phyloP scores from a whole-genome alignment of 2,888 invertebrate genomes.

The Apotomis turbidana region DNA sequence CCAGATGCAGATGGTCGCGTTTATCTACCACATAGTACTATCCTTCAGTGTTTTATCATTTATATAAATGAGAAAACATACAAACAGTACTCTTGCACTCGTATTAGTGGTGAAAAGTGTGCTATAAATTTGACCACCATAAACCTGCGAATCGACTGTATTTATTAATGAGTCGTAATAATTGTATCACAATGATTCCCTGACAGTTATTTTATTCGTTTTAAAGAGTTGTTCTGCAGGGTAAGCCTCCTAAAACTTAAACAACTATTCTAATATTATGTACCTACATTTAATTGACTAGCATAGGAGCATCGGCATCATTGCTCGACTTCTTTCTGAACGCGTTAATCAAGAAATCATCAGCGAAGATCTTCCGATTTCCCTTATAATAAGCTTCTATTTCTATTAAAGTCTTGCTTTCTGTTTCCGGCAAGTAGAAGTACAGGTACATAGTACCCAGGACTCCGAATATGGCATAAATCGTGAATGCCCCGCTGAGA shows the following conservation, averaged over 20 bases:
- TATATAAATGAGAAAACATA: too few species aligned
- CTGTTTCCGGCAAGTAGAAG: constrained; percentile 82
- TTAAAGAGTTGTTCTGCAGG: neutral
- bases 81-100: too few species aligned
- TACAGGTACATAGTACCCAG: constrained; percentile 79
- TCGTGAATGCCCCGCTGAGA: constrained; percentile 76
- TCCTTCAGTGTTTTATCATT: too few species aligned
- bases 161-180: too few species aligned
- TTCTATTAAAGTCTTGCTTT: constrained; percentile 77
- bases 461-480: constrained; percentile 74
- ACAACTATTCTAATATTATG: neutral
- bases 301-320: constrained; percentile 66
- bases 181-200: neutral
- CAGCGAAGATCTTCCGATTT: constrained; percentile 68
- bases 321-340: constrained; percentile 63
- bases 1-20: too few species aligned
- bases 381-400: constrained; percentile 79
- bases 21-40: too few species aligned
- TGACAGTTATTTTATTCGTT: too few species aligned
- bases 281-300: constrained; percentile 62
- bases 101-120: too few species aligned
- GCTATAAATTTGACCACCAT: too few species aligned
- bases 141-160: too few species aligned
- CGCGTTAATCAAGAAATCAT: constrained; percentile 72
- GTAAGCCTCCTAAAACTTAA: constrained; percentile 4